phyloP scores from a whole-genome alignment of 2,113 vertebrate species.

The Tenebrosternarchus preto region DNA sequence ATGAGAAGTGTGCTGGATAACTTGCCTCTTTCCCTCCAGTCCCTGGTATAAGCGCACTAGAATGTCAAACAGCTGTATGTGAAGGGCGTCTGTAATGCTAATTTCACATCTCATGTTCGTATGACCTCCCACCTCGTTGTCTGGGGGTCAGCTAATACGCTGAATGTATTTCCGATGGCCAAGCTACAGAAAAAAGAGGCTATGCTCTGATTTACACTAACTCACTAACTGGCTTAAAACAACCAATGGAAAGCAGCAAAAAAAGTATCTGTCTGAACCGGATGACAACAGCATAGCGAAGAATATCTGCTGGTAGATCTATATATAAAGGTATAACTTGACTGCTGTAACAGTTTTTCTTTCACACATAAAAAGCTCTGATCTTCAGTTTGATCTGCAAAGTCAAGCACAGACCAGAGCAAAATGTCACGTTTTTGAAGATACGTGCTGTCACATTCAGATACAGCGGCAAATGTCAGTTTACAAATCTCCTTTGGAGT shows the following conservation, averaged over 20 bases:
- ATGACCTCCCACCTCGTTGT: not conserved
- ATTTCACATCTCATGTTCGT: conserved; percentile 17
- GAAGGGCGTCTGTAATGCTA: not conserved
- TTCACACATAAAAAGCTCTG: too few species aligned
- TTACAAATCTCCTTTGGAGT: conserved; percentile 19
- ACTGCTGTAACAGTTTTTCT: too few species aligned
- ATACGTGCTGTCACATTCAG: conserved; percentile 17
- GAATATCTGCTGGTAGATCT: too few species aligned
- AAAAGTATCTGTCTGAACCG: too few species aligned
- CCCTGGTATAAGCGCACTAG: not conserved
- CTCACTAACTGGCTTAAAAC: too few species aligned
- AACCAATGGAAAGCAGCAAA: too few species aligned
- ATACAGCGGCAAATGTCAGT: conserved; percentile 42
- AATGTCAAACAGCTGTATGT: conserved; percentile 24
- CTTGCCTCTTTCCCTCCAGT: too few species aligned
- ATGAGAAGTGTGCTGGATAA: conserved; percentile 15
- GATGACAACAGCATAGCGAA: too few species aligned
- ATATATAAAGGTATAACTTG: too few species aligned
- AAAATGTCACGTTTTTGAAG: conserved; percentile 3
- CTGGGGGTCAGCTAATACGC: not conserved
- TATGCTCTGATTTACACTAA: too few species aligned
- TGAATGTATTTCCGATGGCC: not conserved
- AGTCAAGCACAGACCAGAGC: not conserved
- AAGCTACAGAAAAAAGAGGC: not conserved
- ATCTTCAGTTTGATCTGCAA: not conserved